These are phyloP conservation scores for Congeria kusceri DNA, from an alignment of 2,888 invertebrate species.

Conservation along the genomic window DNA sequence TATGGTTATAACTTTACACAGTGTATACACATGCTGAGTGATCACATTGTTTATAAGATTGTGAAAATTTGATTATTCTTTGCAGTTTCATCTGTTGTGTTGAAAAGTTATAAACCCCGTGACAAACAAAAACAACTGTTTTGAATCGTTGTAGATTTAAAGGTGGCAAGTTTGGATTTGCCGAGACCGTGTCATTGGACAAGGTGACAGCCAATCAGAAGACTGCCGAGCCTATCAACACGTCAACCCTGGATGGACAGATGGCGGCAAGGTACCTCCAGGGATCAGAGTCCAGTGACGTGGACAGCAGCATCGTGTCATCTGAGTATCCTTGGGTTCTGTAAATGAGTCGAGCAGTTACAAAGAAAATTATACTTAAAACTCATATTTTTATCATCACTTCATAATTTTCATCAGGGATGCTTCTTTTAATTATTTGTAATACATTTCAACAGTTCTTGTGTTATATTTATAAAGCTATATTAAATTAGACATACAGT, in stretches of 20 bases:
- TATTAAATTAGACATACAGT: too few species aligned
- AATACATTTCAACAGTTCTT: too few species aligned
- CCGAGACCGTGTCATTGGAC: slow-evolving; percentile 69
- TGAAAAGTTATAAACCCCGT: too few species aligned
- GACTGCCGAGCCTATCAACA: slow-evolving; percentile 60
- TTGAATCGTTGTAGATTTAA: slow-evolving; percentile 66
- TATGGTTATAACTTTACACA: too few species aligned
- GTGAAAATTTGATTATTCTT: background rate
- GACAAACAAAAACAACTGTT: too few species aligned
- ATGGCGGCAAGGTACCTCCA: slow-evolving; percentile 30
- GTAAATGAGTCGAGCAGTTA: too few species aligned
- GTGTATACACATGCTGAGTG: too few species aligned
- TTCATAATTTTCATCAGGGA: too few species aligned
- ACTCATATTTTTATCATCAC: too few species aligned
- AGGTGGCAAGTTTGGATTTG: slow-evolving; percentile 80
- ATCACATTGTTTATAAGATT: background rate
- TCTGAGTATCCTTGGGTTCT: slow-evolving; percentile 54
- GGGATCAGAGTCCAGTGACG: slow-evolving; percentile 40
- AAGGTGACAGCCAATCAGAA: slow-evolving; percentile 73
- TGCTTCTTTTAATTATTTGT: too few species aligned
- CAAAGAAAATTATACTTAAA: too few species aligned
- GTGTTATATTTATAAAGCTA: too few species aligned
- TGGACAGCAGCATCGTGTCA: slow-evolving; percentile 47
- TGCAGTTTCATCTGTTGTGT: background rate
- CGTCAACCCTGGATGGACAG: slow-evolving; percentile 50